Percentiles rank a stretch among this genome's conserved stretches.
phyloP scores from a whole-genome alignment of 2,888 invertebrate genomes.

The Bembecia ichneumoniformis region DNA sequence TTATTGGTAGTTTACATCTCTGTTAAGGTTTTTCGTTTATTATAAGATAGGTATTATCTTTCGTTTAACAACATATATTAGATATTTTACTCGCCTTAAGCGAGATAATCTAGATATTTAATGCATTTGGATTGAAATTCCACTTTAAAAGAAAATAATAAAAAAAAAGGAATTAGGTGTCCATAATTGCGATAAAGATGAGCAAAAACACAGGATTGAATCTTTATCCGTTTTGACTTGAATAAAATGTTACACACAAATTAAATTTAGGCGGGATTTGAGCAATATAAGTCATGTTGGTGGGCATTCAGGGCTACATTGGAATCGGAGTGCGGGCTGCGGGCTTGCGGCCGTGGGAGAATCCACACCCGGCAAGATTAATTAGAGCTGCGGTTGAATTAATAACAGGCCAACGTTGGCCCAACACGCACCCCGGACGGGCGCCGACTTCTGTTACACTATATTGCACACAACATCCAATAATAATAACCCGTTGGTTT shows the following conservation, averaged over 20 bases:
- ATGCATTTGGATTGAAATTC: too few species aligned
- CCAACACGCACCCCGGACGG: constrained; percentile 37
- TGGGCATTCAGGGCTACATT: constrained; percentile 18
- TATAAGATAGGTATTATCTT: too few species aligned
- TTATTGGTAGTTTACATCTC: too few species aligned
- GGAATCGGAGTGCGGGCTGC: not conserved
- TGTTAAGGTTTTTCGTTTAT: too few species aligned
- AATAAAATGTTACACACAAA: not conserved
- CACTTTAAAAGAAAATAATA: too few species aligned
- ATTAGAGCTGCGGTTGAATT: constrained; percentile 64
- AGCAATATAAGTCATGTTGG: constrained; percentile 22
- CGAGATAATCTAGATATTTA: too few species aligned
- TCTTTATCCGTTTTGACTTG: not conserved
- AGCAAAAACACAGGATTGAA: too few species aligned
- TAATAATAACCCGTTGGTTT: too few species aligned
- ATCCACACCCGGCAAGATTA: constrained; percentile 59
- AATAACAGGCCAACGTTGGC: constrained; percentile 37
- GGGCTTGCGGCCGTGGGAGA: constrained; percentile 37
- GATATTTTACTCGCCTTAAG: too few species aligned
- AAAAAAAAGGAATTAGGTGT: too few species aligned
- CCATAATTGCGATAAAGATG: too few species aligned
- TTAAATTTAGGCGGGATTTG: not conserved
- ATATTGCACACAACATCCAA: not conserved
- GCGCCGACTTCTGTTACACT: constrained; percentile 14
- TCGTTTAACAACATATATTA: too few species aligned